Evolutionary conservation across 2,888 invertebrate genomes (phyloP), one percentile per base, ranked within the genome.

Genomic region (Apomyelois bistriatella): DNA sequence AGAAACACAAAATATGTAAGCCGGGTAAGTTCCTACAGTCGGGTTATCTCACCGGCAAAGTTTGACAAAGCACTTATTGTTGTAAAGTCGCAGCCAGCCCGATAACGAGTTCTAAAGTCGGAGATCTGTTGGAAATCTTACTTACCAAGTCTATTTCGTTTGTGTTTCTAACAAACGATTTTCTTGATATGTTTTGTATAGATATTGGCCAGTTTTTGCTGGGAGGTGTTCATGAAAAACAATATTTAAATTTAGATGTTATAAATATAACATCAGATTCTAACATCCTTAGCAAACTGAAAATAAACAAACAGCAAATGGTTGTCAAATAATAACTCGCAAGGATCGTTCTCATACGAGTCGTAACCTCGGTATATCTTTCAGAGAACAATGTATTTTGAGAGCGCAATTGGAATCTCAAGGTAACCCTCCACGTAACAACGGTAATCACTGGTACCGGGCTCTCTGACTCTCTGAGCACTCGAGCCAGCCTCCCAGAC

Each of bases 31-130:
- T 16, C 7, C 1, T 16, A 3, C 36, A 2, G 16, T 1, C 77
- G 70, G 66, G 77, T 81, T 85, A 84, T 83, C 82, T 79, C 70
- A 58, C 32, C 49, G 53, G 38, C 41, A 41, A 61, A 61, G 55
- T 61, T 61, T 59, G 61, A 60, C 59, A 61, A 60, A 59, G 61
- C 58, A 58, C 58, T 58, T 58, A 56, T 57, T 61, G 61, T 59
- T 52, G 42, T 36, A 43, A 52, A 52, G 52, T 50, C 49, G 41
- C 49, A 36, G 37, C 32, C 16, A 13, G 43, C 10, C 41, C 52
- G 52, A 52, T 52, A 52, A 52, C 52, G 52, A 52, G 52, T 52
- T 52, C 36, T 52, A 52, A 52, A 52, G 52, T 46, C 43, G 52
- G 16, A n/a, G n/a, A 38, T 13, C 13, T 15, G 38, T 13, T 13